Evolutionary conservation across 2,113 vertebrate species (phyloP).

Genomic region (Thinocorus orbignyianus): DNA sequence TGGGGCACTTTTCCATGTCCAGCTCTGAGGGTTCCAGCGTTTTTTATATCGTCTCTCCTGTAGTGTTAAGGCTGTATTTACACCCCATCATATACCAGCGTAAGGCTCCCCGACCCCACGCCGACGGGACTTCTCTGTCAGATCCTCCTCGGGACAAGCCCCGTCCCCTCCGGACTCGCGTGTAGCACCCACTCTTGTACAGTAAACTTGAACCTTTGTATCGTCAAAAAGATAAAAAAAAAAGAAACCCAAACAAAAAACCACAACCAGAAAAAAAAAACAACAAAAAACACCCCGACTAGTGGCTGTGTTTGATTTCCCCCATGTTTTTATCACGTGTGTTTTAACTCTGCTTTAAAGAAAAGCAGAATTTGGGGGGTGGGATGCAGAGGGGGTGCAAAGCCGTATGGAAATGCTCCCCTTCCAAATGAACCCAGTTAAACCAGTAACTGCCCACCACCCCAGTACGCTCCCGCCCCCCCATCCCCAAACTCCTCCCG

Average conservation of each 20-base stretch:
- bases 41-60: not conserved
- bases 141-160: not conserved
- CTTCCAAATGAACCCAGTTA: not conserved
- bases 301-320: conserved; percentile 22
- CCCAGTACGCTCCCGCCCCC: not conserved
- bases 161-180: not conserved
- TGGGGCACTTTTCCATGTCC: not conserved
- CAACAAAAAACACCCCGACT: not conserved
- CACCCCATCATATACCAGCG: not conserved
- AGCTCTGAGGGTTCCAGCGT: not conserved
- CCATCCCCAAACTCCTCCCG: too few relatives aligned
- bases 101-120: not conserved
- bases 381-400: not conserved
- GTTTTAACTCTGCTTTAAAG: not conserved
- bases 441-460: not conserved
- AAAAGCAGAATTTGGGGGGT: not conserved
- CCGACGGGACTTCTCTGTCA: not conserved
- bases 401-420: not conserved
- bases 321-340: not conserved
- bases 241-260: too few relatives aligned
- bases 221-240: not conserved
- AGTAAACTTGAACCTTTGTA: conserved; percentile 64
- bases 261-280: too few relatives aligned
- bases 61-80: conserved; percentile 57
- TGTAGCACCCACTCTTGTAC: conserved; percentile 6